phyloP scores from a whole-genome alignment of 2,888 invertebrate species.

The Himalopsyche kuldschensis region DNA sequence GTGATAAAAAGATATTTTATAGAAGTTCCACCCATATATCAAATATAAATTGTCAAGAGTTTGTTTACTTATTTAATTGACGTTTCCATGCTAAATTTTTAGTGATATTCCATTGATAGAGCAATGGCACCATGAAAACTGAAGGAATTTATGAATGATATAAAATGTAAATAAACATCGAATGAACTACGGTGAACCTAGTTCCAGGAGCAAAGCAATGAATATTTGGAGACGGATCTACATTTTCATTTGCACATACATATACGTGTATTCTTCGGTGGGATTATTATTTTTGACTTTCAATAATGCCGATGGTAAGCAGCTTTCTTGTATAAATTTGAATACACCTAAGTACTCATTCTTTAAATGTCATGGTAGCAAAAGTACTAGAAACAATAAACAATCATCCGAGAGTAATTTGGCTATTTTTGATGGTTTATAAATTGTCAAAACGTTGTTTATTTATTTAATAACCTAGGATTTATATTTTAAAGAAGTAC shows the following conservation, averaged over 20 bases:
- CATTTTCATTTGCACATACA: constrained; percentile 4
- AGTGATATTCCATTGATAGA: background rate
- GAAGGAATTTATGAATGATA: background rate
- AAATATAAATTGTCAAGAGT: too few species aligned
- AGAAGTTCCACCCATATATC: too few species aligned
- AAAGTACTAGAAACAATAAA: too few species aligned
- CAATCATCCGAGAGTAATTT: too few species aligned
- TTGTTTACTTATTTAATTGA: too few species aligned
- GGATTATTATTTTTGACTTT: constrained; percentile 12
- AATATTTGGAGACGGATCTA: constrained; percentile 12
- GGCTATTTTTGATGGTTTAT: background rate
- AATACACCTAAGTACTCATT: background rate
- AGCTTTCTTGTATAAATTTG: background rate
- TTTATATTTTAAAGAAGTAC: too few species aligned
- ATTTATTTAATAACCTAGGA: background rate
- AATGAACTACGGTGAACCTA: constrained; percentile 1
- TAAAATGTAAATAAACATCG: constrained; percentile 22
- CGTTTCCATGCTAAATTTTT: background rate
- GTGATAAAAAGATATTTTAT: background rate
- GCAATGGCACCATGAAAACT: background rate
- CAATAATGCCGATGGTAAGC: constrained; percentile 16
- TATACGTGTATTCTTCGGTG: background rate
- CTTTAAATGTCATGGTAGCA: background rate
- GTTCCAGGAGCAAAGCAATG: constrained; percentile 14
- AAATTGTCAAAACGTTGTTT: background rate